Evolutionary conservation across 2,113 vertebrate genomes (phyloP).

Genomic region (Perca fluviatilis): DNA sequence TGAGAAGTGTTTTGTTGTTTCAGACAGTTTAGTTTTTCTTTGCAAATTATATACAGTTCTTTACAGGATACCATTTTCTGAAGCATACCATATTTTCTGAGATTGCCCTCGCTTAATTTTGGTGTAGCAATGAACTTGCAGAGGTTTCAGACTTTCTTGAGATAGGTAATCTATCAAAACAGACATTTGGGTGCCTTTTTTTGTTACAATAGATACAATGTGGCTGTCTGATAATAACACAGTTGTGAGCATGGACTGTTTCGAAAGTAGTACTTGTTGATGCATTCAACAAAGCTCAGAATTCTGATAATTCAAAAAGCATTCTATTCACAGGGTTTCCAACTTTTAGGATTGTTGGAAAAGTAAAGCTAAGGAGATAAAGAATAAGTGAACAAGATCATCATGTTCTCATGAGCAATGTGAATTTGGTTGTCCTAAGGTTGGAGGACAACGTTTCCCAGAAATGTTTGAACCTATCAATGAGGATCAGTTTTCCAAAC

Average conservation of each 20-base stretch:
- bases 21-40: neutral
- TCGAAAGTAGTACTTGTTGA: neutral
- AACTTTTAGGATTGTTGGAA: neutral
- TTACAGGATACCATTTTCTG: neutral
- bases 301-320: neutral
- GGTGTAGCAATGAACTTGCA: neutral
- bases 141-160: slow-evolving; percentile 1
- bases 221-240: slow-evolving; percentile 19
- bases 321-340: neutral
- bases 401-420: too few relatives aligned
- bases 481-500: neutral
- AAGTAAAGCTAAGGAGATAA: neutral
- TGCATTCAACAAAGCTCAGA: slow-evolving; percentile 7
- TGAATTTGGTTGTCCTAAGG: neutral
- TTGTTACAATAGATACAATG: neutral
- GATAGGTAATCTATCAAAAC: slow-evolving; percentile 1
- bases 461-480: neutral
- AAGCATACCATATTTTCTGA: neutral
- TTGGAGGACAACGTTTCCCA: neutral
- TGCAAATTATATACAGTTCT: neutral
- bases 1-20: neutral
- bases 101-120: neutral
- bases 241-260: neutral
- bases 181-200: slow-evolving; percentile 17
- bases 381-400: neutral